Base-by-base conservation (phyloP, 1,140 invertebrate species). In the Drosophila setifemur region DNA sequence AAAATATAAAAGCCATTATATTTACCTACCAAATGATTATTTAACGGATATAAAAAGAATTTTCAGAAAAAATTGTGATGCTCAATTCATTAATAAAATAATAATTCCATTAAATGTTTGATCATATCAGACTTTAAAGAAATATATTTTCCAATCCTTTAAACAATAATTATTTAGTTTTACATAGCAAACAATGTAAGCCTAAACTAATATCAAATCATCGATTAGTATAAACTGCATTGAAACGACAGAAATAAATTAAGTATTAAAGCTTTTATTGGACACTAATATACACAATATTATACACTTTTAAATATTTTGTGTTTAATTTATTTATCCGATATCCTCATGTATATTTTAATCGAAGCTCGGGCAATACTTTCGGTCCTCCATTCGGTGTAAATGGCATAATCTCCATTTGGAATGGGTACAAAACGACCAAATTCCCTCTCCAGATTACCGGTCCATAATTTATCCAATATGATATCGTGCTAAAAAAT, bases 401-500 rank as follows among this genome's bases (percentile, higher is more conserved):
- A 61, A 1, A 77, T 0, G 1, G 49, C 67, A 37, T 76, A 78
- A 0, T 68, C 61, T 1, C 74, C 74, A 4, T 14, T 31, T 8
- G 49, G 39, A 9, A 78, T 35, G 1, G 50, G 40, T 4, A 74
- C 2, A 2, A 42, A 23, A 1, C 21, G 18, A 1, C 1, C 11
- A 1, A 73, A 12, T 0, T 26, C 35, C 16, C 3, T 16, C 12
- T 77, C 50, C 12, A 72, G 19, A 31, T 67, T 40, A 2, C 60
- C 68, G 1, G 73, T 61, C 19, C 16, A 72, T 1, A 45, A 11
- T 18, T 72, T 60, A 12, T 68, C 21, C 3, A 77, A 0, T 8
- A 68, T 43, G 0, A 72, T 0, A 52, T 78, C 61, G 6, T 76
- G 60, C 73, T 76, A 26, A 21, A 61, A 43, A 19, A 8, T 26